These are phyloP conservation scores for Rhyacophila brunnea DNA, from an alignment of 1,140 invertebrate species.

Conservation along the genomic window DNA sequence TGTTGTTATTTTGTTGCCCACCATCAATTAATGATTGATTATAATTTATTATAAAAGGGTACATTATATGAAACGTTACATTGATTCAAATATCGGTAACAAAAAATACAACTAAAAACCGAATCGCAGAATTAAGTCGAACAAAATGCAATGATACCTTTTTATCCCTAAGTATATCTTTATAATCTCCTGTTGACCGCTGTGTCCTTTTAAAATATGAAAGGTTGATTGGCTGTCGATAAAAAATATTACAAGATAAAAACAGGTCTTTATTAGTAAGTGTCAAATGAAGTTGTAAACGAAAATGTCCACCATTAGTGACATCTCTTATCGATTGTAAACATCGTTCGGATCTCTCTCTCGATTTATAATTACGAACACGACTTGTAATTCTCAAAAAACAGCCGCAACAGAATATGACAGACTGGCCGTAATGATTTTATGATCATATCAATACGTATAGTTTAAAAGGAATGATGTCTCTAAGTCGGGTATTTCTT, in stretches of 20 bases:
- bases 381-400: slow-evolving; percentile 30
- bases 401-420: slow-evolving; percentile 30
- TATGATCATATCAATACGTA: slow-evolving; percentile 30
- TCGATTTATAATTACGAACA: slow-evolving; percentile 29
- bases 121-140: slow-evolving; percentile 6
- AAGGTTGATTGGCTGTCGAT: slow-evolving; percentile 30
- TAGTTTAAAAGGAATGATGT: background rate
- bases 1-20: too few species aligned
- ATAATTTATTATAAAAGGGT: too few species aligned
- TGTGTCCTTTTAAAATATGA: slow-evolving; percentile 24
- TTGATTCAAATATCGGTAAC: too few species aligned
- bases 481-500: slow-evolving; percentile 6
- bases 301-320: slow-evolving; percentile 36
- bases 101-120: too few species aligned
- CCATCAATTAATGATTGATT: too few species aligned
- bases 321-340: slow-evolving; percentile 33
- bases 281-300: slow-evolving; percentile 36
- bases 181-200: slow-evolving; percentile 29
- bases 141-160: slow-evolving; percentile 13
- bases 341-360: slow-evolving; percentile 27
- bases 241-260: slow-evolving; percentile 25
- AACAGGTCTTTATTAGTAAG: slow-evolving; percentile 27
- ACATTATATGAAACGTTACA: too few species aligned
- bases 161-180: slow-evolving; percentile 21
- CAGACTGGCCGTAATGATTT: slow-evolving; percentile 26